A percentile compares a stretch with the other conserved stretches of the same genome.
These are phyloP conservation scores for Neotragus moschatus DNA, from an alignment of 2,113 vertebrate genomes.

Conservation along the genomic window DNA sequence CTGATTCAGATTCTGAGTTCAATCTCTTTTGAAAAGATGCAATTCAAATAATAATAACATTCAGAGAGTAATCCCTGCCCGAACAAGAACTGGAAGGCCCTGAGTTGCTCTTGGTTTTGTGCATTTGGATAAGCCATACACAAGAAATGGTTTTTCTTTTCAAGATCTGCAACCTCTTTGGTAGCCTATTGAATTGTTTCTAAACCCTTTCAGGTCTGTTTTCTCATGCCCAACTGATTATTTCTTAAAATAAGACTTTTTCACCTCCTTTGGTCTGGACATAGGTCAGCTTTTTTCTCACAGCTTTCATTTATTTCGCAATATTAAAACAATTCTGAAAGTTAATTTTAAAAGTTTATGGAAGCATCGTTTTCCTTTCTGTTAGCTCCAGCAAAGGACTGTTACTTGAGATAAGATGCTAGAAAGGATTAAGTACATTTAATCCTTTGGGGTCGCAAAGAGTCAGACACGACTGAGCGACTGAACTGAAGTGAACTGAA, in stretches of 20 bases:
- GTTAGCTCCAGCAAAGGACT: slow-evolving; percentile 26
- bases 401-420: not conserved
- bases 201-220: not conserved
- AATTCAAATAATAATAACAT: not conserved
- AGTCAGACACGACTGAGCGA: no score
- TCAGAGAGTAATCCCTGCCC: not conserved
- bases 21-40: not conserved
- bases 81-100: not conserved
- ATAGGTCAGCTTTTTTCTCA: slow-evolving; percentile 12
- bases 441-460: no score
- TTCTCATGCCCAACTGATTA: slow-evolving; percentile 11
- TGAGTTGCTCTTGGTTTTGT: not conserved
- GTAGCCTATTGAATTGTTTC: not conserved
- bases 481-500: no score
- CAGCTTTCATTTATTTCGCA: slow-evolving; percentile 39
- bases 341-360: not conserved
- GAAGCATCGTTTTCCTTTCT: not conserved
- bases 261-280: not conserved
- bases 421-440: not conserved
- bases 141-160: not conserved
- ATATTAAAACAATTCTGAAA: slow-evolving; percentile 32
- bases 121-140: not conserved
- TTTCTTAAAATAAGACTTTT: slow-evolving; percentile 46
- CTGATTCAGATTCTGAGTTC: not conserved
- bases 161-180: not conserved